phyloP scores from a whole-genome alignment of 2,113 vertebrate species.

The Opisthocomus hoazin region DNA sequence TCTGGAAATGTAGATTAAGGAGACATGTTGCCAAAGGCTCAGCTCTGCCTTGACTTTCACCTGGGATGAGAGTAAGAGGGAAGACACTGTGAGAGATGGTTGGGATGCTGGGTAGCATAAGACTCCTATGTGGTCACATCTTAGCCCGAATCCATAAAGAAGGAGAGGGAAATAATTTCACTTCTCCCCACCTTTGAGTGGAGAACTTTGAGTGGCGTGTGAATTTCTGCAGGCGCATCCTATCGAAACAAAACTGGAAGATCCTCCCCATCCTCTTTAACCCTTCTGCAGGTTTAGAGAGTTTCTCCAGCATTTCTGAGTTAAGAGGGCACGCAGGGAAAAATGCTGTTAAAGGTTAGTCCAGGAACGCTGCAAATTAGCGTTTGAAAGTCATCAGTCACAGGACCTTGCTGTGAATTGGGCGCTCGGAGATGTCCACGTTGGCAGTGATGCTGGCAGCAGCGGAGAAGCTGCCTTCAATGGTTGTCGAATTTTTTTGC shows the following conservation, averaged over 20 bases:
- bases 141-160: background rate
- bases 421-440: background rate
- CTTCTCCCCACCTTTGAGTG: background rate
- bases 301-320: background rate
- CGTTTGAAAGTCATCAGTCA: background rate
- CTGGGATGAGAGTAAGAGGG: background rate
- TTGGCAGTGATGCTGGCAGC: conserved; percentile 7
- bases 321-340: background rate
- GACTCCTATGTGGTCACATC: background rate
- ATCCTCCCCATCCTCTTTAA: background rate
- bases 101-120: background rate
- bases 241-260: background rate
- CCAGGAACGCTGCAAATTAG: background rate
- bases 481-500: background rate
- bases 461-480: background rate
- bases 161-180: background rate
- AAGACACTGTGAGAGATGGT: background rate
- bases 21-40: background rate
- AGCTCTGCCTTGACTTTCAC: background rate
- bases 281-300: background rate
- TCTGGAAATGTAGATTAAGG: background rate
- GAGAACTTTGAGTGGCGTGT: background rate
- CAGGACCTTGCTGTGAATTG: background rate
- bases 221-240: background rate
- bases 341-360: background rate